Evolutionary conservation across 2,797 vertebrate species (phyloP).

Genomic region (Halcyon leucocephala): DNA sequence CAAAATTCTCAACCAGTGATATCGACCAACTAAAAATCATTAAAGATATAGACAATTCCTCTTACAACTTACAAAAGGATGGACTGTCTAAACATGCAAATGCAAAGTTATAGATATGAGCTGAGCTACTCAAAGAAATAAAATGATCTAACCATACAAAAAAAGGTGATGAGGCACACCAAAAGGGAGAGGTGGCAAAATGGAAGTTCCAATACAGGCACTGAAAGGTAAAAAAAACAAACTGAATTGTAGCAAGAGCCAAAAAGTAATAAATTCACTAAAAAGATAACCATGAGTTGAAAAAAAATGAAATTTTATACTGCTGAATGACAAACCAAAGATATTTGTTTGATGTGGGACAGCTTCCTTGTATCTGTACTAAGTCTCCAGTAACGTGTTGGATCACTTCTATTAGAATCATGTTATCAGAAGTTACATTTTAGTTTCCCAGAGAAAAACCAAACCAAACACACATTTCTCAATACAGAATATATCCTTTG

Average conservation of each 20-base stretch:
- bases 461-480: neutral
- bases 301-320: neutral
- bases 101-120: neutral
- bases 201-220: neutral
- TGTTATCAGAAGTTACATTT: neutral
- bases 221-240: neutral
- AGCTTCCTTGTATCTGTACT: neutral
- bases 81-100: neutral
- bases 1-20: neutral
- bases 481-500: neutral
- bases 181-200: neutral
- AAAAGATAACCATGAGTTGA: neutral
- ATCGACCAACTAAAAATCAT: neutral
- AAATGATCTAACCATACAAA: neutral
- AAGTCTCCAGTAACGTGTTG: neutral
- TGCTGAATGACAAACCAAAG: neutral
- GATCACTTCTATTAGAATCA: neutral
- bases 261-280: neutral
- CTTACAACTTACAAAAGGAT: neutral
- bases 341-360: neutral
- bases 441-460: neutral
- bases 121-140: neutral
- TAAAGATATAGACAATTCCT: neutral
- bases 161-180: neutral
- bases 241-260: neutral